Percentiles rank a stretch among this genome's conserved stretches.
Conservation (phyloP, 2,888 invertebrate species). For the Tillus elongatus region DNA sequence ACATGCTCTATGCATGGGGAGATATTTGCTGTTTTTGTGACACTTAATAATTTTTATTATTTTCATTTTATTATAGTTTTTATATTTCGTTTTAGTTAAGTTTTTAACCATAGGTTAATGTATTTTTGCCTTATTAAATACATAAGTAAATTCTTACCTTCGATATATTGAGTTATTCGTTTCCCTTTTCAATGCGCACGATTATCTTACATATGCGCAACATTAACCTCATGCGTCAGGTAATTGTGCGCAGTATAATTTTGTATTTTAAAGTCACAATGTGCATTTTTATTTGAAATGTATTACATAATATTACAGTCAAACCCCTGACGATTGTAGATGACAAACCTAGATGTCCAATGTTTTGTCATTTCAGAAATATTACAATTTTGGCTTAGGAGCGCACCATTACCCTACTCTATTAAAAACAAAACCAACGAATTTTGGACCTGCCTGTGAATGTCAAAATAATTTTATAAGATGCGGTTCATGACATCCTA, state of each 20-base stretch:
- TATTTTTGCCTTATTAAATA: neutral
- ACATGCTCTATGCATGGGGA: too few relatives aligned
- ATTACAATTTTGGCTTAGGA: conserved; percentile 4
- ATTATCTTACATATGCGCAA: conserved; percentile 11
- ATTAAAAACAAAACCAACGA: too few relatives aligned
- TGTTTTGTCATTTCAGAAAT: conserved; percentile 3
- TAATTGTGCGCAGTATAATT: conserved; percentile 11
- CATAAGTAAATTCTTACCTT: neutral
- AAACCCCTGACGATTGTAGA: conserved; percentile 8
- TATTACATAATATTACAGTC: conserved; percentile 9
- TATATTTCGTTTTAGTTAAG: too few relatives aligned
- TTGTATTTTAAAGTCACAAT: conserved; percentile 11
- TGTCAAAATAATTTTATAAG: too few relatives aligned
- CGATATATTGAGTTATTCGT: conserved; percentile 7
- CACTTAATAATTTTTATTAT: too few relatives aligned
- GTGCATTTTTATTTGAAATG: conserved; percentile 12
- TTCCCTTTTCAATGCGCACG: conserved; percentile 9
- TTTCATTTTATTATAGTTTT: too few relatives aligned
- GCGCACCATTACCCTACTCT: conserved; percentile 4
- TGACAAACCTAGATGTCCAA: conserved; percentile 11
- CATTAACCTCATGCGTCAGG: conserved; percentile 8
- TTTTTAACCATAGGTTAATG: neutral
- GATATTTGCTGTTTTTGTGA: too few relatives aligned
- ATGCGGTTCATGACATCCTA: too few relatives aligned
- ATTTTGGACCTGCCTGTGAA: too few relatives aligned